Evolutionary conservation across 2,113 vertebrate genomes (phyloP).

Genomic region (Macaca nemestrina): DNA sequence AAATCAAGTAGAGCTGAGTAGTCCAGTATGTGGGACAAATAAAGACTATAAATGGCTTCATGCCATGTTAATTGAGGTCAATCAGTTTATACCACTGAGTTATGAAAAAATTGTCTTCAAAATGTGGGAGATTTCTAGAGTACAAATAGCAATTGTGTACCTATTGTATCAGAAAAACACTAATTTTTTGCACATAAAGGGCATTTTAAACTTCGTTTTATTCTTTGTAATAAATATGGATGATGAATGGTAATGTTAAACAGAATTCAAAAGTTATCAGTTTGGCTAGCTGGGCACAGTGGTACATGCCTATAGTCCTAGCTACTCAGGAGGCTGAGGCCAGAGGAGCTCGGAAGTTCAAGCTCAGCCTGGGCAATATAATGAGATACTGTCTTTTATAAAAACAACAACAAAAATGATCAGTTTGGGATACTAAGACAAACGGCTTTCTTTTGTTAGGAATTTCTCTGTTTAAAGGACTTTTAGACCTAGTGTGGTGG

Average conservation of each 20-base stretch:
- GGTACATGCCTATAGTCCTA: too few relatives aligned
- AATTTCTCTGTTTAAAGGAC: conserved; percentile 27
- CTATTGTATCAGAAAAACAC: not conserved
- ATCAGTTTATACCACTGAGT: not conserved
- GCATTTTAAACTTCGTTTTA: conserved; percentile 32
- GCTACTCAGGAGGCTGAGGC: too few relatives aligned
- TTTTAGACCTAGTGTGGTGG: not conserved
- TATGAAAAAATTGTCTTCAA: not conserved
- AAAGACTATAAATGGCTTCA: not conserved
- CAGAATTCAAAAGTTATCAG: not conserved
- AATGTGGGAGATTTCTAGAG: not conserved
- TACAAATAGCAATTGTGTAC: not conserved
- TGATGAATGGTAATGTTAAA: conserved; percentile 6
- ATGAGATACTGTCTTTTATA: too few relatives aligned
- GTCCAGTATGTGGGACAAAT: not conserved
- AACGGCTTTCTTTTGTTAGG: conserved; percentile 1
- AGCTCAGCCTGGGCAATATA: too few relatives aligned
- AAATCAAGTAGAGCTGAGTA: not conserved
- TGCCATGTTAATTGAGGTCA: not conserved
- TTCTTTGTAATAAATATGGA: conserved; percentile 4
- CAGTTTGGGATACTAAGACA: not conserved
- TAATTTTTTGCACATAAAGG: not conserved
- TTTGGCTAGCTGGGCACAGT: not conserved
- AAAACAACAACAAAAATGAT: too few relatives aligned
- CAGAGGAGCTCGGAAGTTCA: too few relatives aligned